Conservation (phyloP, 2,113 vertebrate genomes). For the Boulengerochromis microlepis region DNA sequence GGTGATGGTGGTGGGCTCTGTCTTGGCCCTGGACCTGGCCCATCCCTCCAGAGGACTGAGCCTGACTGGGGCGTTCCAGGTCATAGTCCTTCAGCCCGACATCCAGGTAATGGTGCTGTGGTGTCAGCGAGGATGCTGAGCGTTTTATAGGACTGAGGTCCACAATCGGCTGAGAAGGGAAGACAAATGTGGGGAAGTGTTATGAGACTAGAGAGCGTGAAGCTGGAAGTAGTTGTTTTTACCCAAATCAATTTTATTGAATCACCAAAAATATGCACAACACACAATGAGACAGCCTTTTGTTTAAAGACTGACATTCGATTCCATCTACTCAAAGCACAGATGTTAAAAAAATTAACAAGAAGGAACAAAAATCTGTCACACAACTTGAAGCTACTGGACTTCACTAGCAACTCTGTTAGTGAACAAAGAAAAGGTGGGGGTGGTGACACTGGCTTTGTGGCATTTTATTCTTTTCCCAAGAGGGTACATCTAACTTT, state of each 20-base stretch:
- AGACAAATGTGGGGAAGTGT: background rate
- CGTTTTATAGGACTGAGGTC: constrained; percentile 91
- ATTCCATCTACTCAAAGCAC: constrained; percentile 13
- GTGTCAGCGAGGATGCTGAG: constrained; percentile 85
- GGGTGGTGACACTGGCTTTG: background rate
- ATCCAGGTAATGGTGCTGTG: constrained; percentile 71
- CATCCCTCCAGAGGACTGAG: constrained; percentile 27
- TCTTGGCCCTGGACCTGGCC: constrained; percentile 64
- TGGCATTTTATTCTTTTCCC: background rate
- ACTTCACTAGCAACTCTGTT: constrained; percentile 13
- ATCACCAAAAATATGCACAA: constrained; percentile 23
- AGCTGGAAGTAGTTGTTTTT: background rate
- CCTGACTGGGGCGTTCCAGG: constrained; percentile 64
- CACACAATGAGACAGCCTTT: constrained; percentile 29
- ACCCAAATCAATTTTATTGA: background rate
- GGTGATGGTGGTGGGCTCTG: constrained; percentile 71
- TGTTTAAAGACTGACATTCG: background rate
- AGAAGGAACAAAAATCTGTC: constrained; percentile 13
- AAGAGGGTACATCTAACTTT: background rate
- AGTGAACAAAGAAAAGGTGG: constrained; percentile 7
- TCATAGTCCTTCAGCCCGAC: constrained; percentile 74
- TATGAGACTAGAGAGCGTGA: background rate
- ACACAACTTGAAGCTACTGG: background rate
- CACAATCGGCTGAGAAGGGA: constrained; percentile 75
- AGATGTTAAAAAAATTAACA: constrained; percentile 4